Evolutionary conservation across 1,140 invertebrate species (phyloP), one percentile per base, ranked within the genome.

Genomic region (Eupeodes corollae): DNA sequence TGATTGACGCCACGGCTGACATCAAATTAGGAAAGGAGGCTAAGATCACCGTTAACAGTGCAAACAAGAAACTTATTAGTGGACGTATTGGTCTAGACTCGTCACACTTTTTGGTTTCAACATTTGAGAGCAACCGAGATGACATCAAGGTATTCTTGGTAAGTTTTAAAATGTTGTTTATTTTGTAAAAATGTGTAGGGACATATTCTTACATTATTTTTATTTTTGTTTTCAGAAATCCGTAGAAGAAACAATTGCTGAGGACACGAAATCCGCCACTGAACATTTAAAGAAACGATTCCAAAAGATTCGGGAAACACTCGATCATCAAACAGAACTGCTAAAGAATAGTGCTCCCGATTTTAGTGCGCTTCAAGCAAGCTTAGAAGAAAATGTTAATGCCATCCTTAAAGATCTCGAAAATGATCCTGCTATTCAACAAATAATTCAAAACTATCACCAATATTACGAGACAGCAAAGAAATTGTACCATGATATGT

Each of bases 51-150:
- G 43, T 74, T 12, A 67, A 75, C 13, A 72, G 73, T 12, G 73
- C 73, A 2, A 67, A 69, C 1, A 80, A 80, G 37, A 70, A 77
- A 53, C 61, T 86, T 10, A 72, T 75, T 32, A 74, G 76, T 46
- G 72, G 74, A 1, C 71, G 74, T 3, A 49, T 85, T 3, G 76
- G 75, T 38, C 62, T 83, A 32, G 74, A 84, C 45, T 75, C 85
- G 31, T 69, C 75, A 11, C 78, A 85, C 55, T 79, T 83, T 54
- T 60, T 86, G 34, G 81, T 84, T 63, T 76, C 77, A 5, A 77
- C 79, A 16, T 79, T 81, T 47, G 71, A 68, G 3, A 69, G 77
- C 15, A 77, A 78, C 44, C 74, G 76, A 31, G 78, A 84, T 5
- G 79, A 82, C 55, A 70, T 84, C 33, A 72, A 78, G 53, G 60